Evolutionary conservation across 2,797 vertebrate species (phyloP).

Genomic region (Microtus obscurus): DNA sequence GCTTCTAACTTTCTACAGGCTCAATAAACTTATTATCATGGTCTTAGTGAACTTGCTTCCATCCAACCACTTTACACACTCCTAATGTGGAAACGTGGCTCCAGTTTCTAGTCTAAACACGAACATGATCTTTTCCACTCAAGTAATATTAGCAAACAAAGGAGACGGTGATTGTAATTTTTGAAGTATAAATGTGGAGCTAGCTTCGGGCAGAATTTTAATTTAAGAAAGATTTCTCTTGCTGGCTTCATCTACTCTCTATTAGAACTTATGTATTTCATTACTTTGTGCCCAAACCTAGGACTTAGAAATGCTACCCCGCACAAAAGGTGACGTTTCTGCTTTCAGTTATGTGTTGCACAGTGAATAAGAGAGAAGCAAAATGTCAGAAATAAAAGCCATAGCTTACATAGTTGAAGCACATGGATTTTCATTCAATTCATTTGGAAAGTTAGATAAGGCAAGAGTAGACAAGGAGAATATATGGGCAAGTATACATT

Average conservation of each 20-base stretch:
- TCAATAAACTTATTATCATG: slow-evolving; percentile 17
- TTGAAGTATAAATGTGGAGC: neutral
- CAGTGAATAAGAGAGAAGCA: neutral
- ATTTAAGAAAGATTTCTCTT: neutral
- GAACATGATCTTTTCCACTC: slow-evolving; percentile 5
- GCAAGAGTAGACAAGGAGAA: accelerated
- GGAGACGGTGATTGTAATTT: neutral
- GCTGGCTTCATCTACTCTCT: neutral
- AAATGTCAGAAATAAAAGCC: neutral
- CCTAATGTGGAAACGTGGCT: neutral
- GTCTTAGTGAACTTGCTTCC: neutral
- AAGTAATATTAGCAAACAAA: slow-evolving; percentile 22
- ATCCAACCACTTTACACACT: neutral
- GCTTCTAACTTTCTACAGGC: neutral
- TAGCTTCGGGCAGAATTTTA: neutral
- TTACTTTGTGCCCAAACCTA: slow-evolving; percentile 1
- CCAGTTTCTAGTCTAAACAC: neutral
- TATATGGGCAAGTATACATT: neutral
- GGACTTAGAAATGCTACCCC: neutral
- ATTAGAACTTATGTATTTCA: neutral
- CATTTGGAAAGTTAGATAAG: neutral
- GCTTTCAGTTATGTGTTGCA: neutral
- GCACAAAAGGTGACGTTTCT: slow-evolving; percentile 7
- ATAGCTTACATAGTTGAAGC: neutral
- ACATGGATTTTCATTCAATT: neutral